These are phyloP conservation scores for Albula goreensis DNA, from an alignment of 2,113 vertebrate genomes.

Conservation along the genomic window DNA sequence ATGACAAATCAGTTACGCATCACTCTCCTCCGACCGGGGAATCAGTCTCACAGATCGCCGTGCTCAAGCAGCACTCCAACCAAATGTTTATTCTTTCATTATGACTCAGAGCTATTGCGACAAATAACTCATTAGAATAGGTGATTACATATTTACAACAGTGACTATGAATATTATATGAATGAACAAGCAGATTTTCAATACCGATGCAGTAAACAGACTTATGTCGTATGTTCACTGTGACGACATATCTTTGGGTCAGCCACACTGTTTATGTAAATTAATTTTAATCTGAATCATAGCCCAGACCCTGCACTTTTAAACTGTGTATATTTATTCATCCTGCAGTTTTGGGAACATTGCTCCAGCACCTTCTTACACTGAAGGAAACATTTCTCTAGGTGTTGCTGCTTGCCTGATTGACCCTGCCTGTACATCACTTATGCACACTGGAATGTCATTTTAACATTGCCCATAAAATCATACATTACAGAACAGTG, in stretches of 20 bases:
- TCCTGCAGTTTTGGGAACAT: background rate
- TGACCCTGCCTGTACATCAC: constrained; percentile 10
- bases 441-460: background rate
- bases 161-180: constrained; percentile 4
- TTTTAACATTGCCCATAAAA: background rate
- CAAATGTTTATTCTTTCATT: constrained; percentile 33
- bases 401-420: constrained; percentile 3
- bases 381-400: background rate
- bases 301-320: background rate
- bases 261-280: background rate
- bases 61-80: constrained; percentile 10
- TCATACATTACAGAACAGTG: background rate
- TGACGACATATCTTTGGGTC: background rate
- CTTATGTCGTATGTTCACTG: background rate
- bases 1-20: constrained; percentile 11
- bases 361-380: background rate
- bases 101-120: constrained; percentile 14
- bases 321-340: background rate
- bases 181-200: constrained; percentile 28
- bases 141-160: constrained; percentile 31
- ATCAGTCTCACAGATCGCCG: background rate
- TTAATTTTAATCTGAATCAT: background rate
- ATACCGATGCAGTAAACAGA: constrained; percentile 18
- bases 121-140: constrained; percentile 32
- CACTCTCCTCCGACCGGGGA: background rate